These are phyloP conservation scores for Drosophila kepulauana DNA, from an alignment of 1,140 invertebrate genomes.

Conservation along the genomic window DNA sequence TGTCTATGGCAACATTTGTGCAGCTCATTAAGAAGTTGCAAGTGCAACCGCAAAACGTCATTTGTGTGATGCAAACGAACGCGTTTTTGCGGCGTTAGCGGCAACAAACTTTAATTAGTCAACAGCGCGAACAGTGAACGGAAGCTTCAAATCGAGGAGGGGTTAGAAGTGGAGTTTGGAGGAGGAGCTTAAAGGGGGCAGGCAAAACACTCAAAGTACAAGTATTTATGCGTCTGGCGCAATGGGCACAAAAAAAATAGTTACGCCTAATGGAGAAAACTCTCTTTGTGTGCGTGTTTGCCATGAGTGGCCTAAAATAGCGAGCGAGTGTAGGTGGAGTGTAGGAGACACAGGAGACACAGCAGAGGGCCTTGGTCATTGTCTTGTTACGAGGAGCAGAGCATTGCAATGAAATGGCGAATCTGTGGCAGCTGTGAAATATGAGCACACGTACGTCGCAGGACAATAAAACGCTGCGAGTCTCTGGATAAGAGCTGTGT, in stretches of 20 bases:
- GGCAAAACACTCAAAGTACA: slow-evolving; percentile 1
- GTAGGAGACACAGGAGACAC: not conserved
- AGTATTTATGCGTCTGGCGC: slow-evolving; percentile 10
- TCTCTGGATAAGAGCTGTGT: slow-evolving; percentile 13
- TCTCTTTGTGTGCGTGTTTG: not conserved
- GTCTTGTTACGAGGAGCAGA: slow-evolving; percentile 28
- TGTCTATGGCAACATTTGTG: slow-evolving; percentile 24
- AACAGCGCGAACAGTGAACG: not conserved
- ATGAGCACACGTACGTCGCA: slow-evolving; percentile 63
- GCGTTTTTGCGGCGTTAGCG: slow-evolving; percentile 24
- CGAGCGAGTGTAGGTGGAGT: not conserved
- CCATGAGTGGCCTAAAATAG: too few species aligned
- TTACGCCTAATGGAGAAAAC: slow-evolving; percentile 22
- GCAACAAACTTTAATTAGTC: slow-evolving; percentile 16
- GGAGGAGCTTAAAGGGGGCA: not conserved
- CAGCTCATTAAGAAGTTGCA: slow-evolving; percentile 33
- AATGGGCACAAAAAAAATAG: slow-evolving; percentile 15
- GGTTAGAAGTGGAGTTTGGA: too few species aligned
- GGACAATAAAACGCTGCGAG: slow-evolving; percentile 55
- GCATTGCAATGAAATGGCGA: slow-evolving; percentile 58
- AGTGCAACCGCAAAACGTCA: slow-evolving; percentile 30
- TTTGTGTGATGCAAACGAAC: slow-evolving; percentile 28
- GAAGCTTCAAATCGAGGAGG: not conserved
- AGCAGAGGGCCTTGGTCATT: not conserved
- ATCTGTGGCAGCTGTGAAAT: slow-evolving; percentile 67